Base-by-base conservation (phyloP, 2,113 vertebrate species). In the Tychaedon coryphoeus region DNA sequence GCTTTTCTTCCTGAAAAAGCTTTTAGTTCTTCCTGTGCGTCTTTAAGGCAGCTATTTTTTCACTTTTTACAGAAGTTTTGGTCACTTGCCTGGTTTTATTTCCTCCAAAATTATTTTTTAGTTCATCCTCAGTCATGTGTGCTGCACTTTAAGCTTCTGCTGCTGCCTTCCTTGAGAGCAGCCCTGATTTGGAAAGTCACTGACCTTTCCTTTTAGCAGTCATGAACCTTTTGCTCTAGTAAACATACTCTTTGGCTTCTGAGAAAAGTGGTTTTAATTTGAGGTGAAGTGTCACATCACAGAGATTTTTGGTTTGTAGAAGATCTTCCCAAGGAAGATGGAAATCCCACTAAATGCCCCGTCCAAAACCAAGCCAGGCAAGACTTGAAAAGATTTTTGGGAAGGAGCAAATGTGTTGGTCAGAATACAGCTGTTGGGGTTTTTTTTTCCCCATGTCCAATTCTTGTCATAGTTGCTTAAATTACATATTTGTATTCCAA, bases 21-120 rank as follows among this genome's bases (percentile, higher is more conserved):
- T 71, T 91, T 82, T 70, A 13, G 70, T 92, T 62, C 80, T 90
- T 78, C 75, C 85, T 81, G 2, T 45, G 8, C 9, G 28, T 38
- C 40, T 66, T 87, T 0, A 0, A 80, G 57, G 47, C 38, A 71
- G 48, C 80, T 76, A 3, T 43, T 94, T 83, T 62, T 51, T 34
- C 20, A n/a, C 11, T 33, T 70, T 91, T 72, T 60, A 33, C 64
- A 61, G 62, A 71, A 75, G 36, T 80, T 89, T 90, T 69, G 61
- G 54, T 91, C 40, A 3, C 47, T 84, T 64, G 87, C 75, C 67
- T 20, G 9, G 81, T 95, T 93, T 87, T 93, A 36, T 95, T 95
- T 95, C 86, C 85, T 93, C 61, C 42, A 5, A 16, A 53, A 20
- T 38, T 69, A 58, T 92, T 86, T 94, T 86, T 71, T 38, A 58